Evolutionary conservation across 2,888 invertebrate genomes (phyloP).

Genomic region (Rhagium mordax): DNA sequence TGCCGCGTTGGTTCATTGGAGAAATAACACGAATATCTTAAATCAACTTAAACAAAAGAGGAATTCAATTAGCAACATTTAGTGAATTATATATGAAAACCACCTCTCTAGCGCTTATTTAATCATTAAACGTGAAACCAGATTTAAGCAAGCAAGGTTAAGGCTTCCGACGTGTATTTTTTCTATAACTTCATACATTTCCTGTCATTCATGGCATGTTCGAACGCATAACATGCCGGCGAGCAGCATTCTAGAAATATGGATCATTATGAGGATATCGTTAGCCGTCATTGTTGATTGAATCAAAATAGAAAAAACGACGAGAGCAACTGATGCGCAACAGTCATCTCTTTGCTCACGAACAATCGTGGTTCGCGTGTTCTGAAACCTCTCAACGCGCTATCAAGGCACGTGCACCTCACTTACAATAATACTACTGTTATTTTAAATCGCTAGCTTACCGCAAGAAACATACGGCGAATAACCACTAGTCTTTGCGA

Average conservation of each 20-base stretch:
- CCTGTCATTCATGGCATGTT: slow-evolving; percentile 19
- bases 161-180: background rate
- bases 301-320: slow-evolving; percentile 55
- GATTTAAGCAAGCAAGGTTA: too few relatives aligned
- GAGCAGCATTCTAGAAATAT: slow-evolving; percentile 24
- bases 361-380: slow-evolving; percentile 64
- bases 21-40: background rate
- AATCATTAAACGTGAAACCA: too few relatives aligned
- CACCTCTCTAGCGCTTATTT: background rate
- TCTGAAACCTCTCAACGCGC: slow-evolving; percentile 51
- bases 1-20: background rate
- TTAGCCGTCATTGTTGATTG: slow-evolving; percentile 48
- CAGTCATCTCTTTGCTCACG: slow-evolving; percentile 58
- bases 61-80: background rate
- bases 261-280: slow-evolving; percentile 37
- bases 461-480: slow-evolving; percentile 50
- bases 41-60: too few relatives aligned
- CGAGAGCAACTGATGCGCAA: slow-evolving; percentile 54
- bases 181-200: background rate
- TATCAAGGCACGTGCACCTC: slow-evolving; percentile 61
- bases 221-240: background rate
- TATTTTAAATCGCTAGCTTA: slow-evolving; percentile 54
- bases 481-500: slow-evolving; percentile 30
- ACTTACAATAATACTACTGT: slow-evolving; percentile 59
- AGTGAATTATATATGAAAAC: background rate